Evolutionary conservation across 2,888 invertebrate genomes (phyloP).

Genomic region (Caenorhabditis becei): DNA sequence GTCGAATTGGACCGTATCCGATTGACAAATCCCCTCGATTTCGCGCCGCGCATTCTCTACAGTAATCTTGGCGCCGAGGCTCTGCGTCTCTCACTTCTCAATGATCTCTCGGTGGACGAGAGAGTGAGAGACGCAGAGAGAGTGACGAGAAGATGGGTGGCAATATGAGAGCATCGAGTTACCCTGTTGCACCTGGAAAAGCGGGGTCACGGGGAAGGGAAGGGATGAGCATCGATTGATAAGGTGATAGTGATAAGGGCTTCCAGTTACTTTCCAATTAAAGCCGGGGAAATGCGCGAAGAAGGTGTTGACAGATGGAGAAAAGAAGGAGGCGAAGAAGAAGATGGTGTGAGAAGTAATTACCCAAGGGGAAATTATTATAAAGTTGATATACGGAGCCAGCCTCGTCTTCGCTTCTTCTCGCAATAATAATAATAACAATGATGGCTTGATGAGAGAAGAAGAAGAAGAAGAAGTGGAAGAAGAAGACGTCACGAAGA

Average conservation of each 20-base stretch:
- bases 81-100: slow-evolving; percentile 3
- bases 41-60: slow-evolving; percentile 7
- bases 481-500: no score
- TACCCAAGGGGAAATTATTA: slow-evolving; percentile 48
- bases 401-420: neutral
- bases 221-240: neutral
- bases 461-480: no score
- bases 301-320: slow-evolving; percentile 14
- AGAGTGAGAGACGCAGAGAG: neutral
- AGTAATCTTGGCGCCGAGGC: slow-evolving; percentile 36
- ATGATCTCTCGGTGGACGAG: slow-evolving; percentile 5
- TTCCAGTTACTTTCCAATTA: no score
- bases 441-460: no score
- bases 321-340: slow-evolving; percentile 16
- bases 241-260: no score
- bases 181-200: slow-evolving; percentile 5
- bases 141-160: slow-evolving; percentile 56
- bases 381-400: neutral
- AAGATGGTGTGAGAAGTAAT: slow-evolving; percentile 25
- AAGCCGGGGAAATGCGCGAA: neutral
- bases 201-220: neutral
- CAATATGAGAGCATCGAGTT: slow-evolving; percentile 45
- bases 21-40: slow-evolving; percentile 37
- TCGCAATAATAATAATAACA: slow-evolving; percentile 16
- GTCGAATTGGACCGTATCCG: slow-evolving; percentile 55